Evolutionary conservation across 2,888 invertebrate species (phyloP).

Genomic region (Marasmarcha lunaedactyla): DNA sequence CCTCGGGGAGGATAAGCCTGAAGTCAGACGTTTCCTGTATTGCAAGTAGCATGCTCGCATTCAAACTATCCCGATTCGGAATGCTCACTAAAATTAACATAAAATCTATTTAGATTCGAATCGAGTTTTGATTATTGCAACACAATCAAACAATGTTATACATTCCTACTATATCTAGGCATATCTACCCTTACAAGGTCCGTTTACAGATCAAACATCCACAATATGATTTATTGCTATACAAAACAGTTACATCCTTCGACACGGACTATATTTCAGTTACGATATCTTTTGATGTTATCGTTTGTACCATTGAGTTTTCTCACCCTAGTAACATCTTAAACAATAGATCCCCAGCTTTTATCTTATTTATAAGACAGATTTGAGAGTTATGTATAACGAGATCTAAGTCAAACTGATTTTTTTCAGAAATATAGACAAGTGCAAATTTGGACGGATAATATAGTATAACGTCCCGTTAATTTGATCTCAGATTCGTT

Average conservation of each 20-base stretch:
- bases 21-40: conserved; percentile 54
- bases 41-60: conserved; percentile 40
- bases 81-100: conserved; percentile 50
- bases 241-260: neutral
- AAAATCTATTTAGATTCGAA: conserved; percentile 47
- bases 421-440: no score
- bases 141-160: conserved; percentile 23
- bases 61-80: conserved; percentile 44
- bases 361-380: no score
- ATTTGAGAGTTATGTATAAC: no score
- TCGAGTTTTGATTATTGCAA: conserved; percentile 20
- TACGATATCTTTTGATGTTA: neutral
- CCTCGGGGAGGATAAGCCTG: conserved; percentile 52
- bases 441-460: no score
- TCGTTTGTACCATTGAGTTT: neutral
- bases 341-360: no score
- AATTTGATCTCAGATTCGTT: neutral
- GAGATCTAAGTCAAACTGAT: no score
- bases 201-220: neutral
- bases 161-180: neutral
- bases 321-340: neutral
- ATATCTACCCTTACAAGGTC: neutral
- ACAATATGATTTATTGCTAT: neutral
- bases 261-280: neutral
- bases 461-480: no score